These are phyloP conservation scores for Volucella bombylans DNA, from an alignment of 2,888 invertebrate species.

Conservation along the genomic window DNA sequence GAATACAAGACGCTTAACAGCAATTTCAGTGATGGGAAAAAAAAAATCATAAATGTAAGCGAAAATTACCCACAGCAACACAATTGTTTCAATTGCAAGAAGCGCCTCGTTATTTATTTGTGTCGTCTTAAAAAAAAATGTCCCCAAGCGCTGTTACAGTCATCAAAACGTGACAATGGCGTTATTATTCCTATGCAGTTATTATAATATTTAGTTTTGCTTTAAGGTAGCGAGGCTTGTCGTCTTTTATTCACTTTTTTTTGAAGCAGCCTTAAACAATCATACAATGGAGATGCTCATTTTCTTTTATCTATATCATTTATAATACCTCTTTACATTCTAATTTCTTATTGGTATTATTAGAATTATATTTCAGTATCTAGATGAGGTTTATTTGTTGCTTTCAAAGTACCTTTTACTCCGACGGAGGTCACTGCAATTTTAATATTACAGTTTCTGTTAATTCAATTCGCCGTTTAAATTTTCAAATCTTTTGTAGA, in stretches of 20 bases:
- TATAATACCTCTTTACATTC: not conserved
- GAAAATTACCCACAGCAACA: conserved; percentile 40
- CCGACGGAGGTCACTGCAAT: no score
- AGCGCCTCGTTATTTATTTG: conserved; percentile 61
- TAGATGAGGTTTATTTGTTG: no score
- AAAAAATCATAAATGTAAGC: conserved; percentile 25
- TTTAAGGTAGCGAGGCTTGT: conserved; percentile 14
- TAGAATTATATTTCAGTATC: no score
- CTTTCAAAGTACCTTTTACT: no score
- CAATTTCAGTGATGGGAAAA: conserved; percentile 5
- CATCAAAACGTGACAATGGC: conserved; percentile 51
- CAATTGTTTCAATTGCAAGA: conserved; percentile 68
- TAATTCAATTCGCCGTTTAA: no score
- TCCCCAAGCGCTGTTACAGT: conserved; percentile 54
- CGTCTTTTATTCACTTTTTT: conserved; percentile 6
- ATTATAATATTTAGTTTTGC: conserved; percentile 31
- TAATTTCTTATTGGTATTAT: no score
- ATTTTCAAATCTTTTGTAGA: no score
- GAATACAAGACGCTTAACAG: conserved; percentile 14
- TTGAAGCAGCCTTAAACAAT: not conserved
- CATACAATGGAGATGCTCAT: not conserved
- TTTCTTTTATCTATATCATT: not conserved
- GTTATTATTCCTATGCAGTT: conserved; percentile 44
- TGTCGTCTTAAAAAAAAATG: conserved; percentile 51
- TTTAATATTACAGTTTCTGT: no score